phyloP scores from a whole-genome alignment of 2,113 vertebrate species.

The Triplophysa rosa region DNA sequence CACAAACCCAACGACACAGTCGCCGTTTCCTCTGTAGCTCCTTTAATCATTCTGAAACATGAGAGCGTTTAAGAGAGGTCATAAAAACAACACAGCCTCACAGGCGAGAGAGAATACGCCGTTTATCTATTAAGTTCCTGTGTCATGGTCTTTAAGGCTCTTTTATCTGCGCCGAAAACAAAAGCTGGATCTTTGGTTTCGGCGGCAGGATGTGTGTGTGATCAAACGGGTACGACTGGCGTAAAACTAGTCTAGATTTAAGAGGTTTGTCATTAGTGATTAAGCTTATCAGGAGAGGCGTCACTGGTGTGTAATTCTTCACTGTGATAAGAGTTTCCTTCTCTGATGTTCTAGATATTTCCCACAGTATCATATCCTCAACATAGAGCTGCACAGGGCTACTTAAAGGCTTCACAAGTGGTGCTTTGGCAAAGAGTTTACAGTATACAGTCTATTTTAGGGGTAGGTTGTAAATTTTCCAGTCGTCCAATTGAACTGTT shows the following conservation, averaged over 20 bases:
- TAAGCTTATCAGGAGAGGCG: slow-evolving; percentile 14
- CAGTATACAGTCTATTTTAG: neutral
- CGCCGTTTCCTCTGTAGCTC: slow-evolving; percentile 4
- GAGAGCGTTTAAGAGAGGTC: slow-evolving; percentile 45
- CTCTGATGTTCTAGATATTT: slow-evolving; percentile 28
- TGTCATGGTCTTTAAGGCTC: slow-evolving; percentile 41
- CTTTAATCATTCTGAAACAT: slow-evolving; percentile 50
- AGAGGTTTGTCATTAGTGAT: slow-evolving; percentile 6
- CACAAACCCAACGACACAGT: slow-evolving; percentile 5
- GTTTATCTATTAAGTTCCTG: slow-evolving; percentile 20
- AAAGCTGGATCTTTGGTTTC: slow-evolving; percentile 33
- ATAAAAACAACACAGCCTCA: slow-evolving; percentile 49
- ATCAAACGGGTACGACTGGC: neutral
- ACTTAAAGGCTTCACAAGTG: slow-evolving; percentile 2
- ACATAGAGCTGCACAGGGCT: neutral
- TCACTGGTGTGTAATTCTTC: slow-evolving; percentile 10
- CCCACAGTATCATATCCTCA: slow-evolving; percentile 24
- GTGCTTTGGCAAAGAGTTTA: neutral
- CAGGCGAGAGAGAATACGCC: slow-evolving; percentile 14
- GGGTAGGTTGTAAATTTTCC: neutral
- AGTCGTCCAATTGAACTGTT: no score
- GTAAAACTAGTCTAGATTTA: slow-evolving; percentile 1
- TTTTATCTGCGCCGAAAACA: slow-evolving; percentile 20
- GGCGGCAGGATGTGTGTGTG: neutral
- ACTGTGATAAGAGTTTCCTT: slow-evolving; percentile 14